Evolutionary conservation across 2,113 vertebrate genomes (phyloP).

Genomic region (Typhlomys cinereus): DNA sequence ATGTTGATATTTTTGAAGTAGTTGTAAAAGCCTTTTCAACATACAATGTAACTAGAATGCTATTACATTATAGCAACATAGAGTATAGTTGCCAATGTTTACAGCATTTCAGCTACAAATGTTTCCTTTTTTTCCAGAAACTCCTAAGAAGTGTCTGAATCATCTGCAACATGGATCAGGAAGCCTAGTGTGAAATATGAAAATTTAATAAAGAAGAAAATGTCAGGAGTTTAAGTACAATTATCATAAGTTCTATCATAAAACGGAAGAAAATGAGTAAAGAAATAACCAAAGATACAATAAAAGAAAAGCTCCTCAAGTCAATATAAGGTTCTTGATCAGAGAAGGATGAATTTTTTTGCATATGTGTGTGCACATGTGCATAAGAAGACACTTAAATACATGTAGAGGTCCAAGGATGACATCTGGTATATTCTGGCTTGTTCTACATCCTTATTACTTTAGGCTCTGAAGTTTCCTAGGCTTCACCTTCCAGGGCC

Average conservation of each 20-base stretch:
- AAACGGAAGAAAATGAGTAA: background rate
- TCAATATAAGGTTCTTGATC: background rate
- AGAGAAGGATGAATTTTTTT: background rate
- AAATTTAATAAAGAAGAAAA: background rate
- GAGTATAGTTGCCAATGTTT: background rate
- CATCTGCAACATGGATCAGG: background rate
- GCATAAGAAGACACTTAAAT: background rate
- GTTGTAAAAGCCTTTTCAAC: background rate
- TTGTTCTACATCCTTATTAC: too few species aligned
- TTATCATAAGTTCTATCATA: background rate
- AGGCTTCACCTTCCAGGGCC: too few species aligned
- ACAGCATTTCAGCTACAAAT: background rate
- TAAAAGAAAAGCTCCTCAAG: background rate
- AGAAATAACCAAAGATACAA: background rate
- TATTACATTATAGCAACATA: background rate
- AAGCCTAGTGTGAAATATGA: background rate
- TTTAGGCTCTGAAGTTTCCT: too few species aligned
- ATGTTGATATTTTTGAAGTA: conserved; percentile 8
- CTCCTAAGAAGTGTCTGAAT: background rate
- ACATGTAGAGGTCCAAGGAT: too few species aligned
- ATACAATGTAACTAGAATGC: background rate
- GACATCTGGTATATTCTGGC: too few species aligned
- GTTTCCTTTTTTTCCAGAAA: background rate
- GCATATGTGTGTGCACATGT: too few species aligned
- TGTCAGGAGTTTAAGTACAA: background rate